Evolutionary conservation across 2,888 invertebrate species (phyloP), one percentile per base, ranked within the genome.

Genomic region (Scrobipalpa atriplicella): DNA sequence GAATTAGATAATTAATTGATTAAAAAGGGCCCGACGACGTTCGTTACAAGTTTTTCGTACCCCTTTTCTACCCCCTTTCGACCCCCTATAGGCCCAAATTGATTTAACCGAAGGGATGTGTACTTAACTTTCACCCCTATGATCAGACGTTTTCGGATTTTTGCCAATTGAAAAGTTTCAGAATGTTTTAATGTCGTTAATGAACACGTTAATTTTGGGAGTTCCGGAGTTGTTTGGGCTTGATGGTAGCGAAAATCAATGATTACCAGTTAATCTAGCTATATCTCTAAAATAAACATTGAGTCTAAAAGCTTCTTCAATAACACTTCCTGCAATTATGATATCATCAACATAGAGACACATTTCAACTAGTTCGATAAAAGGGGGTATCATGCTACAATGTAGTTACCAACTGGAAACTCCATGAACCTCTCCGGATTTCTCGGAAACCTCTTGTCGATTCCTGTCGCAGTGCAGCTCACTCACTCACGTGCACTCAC

Each of bases 1-100:
- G 80, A 81, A 86, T 84, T 78, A 85, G 79, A 83, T 89, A 89
- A 89, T 89, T 89, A 90, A 89, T 89, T 89, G 88, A 90, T 90
- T 87, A 86, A 87, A 88, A 90, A 86, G 90, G 89, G 87, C 82
- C 79, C 73, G 77, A 74, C 82, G 79, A 81, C 79, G 81, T 86
- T 90, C 89, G 87, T 89, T 88, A 87, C 83, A 90, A 90, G 86
- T 89, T 89, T 87, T 88, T 87, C 86, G 81, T 78, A 78, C 77
- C 79, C 78, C 77, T 73, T 68, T 67, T 66, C 68, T 69, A 38
- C 60, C 60, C 60, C 38, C 51, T 16, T 9, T 29, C 16, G 38
- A 41, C 41, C 52, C 62, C 63, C 68, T 65, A 63, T 64, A 69
- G 66, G 68, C 69, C 81, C 78, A 87, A 90, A 89, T 90, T 89